Base-by-base conservation (phyloP, 2,113 vertebrate species). In the Scortum barcoo region DNA sequence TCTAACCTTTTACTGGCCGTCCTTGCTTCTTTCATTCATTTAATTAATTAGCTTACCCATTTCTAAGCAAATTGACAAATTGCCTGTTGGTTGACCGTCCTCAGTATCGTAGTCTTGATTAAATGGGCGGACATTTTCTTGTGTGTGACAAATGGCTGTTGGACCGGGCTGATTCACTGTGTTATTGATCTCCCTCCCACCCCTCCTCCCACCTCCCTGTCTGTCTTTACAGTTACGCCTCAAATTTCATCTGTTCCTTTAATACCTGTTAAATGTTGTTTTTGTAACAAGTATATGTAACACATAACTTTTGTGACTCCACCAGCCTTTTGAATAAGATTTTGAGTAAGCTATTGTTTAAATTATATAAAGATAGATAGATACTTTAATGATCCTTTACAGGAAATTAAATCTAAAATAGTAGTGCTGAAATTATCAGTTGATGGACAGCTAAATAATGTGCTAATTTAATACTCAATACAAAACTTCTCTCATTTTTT, bases 101-200 rank as follows among this genome's bases (percentile, higher is more conserved):
- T 86, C 81, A 4, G 46, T 73, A 57, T 83, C n/a, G 76, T 80
- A 87, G 85, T 86, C 91, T 95, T 96, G 95, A 96, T 96, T 95
- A 95, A 96, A 95, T 94, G 95, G 95, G 95, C 26, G 95, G 95
- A 95, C 95, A 63, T 90, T 95, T 95, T 88, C 22, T 76, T 19
- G 57, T 48, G 33, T 58, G 78, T 95, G 93, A 95, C 91, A 91
- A 93, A 96, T 48, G 91, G 88, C 83, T 86, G 84, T 87, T 88
- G 91, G 87, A 89, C 60, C 57, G 60, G 61, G 73, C 79, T 94
- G 93, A 94, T 94, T 95, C 93, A 91, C 89, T 95, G 95, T 95
- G 88, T 95, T 95, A 95, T 94, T 95, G 94, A 95, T 92, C 81
- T 81, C 69, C 74, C 30, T 20, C 16, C 19, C 10, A 4, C n/a